Base-by-base conservation (phyloP, 2,888 invertebrate genomes). In the Cantharis nigra region DNA sequence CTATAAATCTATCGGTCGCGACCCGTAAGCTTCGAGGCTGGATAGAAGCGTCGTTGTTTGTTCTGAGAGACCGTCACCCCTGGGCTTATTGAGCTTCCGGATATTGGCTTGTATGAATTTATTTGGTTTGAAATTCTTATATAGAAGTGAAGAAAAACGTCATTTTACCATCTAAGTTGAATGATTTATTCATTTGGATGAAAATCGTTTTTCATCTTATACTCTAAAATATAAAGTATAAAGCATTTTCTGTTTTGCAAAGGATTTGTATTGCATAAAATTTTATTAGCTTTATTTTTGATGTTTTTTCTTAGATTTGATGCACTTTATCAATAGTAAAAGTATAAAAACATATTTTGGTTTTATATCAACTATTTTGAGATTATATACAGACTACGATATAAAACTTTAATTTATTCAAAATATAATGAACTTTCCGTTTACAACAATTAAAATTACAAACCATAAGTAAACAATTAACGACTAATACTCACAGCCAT, bases 1-100 rank as follows among this genome's bases (percentile, higher is more conserved):
- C 83, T 81, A 85, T 85, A 85, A 85, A 85, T 85, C 84, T 84
- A 84, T 84, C 83, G 83, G 82, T 81, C 81, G 83, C 82, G 81
- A 83, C 81, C 82, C 81, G 81, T 79, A 81, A 81, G 82, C 81
- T 74, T 72, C 81, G 78, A 82, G 82, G 81, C 82, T 81, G 84
- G 82, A 83, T 84, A 83, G 83, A 82, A 83, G 78, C 82, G 82
- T 82, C 84, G 83, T 84, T 84, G 84, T 85, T 84, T 84, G 83
- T 80, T 79, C 80, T 78, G 80, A 79, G 80, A 81, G 80, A 81
- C 80, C 80, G 77, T 80, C 80, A 79, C 81, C 83, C 81, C 69
- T 49, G 76, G 81, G 82, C 80, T 78, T 76, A 80, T 80, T 79
- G 82, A 82, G 83, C 82, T 83, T 80, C 82, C 81, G 81, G 84